Conservation (phyloP, 1,140 invertebrate species). For the Pogonomyrmex californicus region DNA sequence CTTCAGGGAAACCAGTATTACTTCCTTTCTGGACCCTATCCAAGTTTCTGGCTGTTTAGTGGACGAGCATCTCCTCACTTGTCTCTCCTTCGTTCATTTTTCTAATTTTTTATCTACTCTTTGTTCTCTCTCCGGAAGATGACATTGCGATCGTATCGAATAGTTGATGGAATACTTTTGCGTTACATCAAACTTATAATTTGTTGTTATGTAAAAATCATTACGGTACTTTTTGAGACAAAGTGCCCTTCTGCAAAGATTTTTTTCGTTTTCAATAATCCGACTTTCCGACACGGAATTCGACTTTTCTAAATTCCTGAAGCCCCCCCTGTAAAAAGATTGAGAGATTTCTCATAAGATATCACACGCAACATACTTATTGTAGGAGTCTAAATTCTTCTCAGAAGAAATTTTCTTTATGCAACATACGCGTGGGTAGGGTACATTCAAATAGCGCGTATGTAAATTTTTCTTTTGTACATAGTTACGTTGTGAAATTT, state of each 20-base stretch:
- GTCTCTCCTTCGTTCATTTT: constrained; percentile 15
- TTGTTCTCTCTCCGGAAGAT: background rate
- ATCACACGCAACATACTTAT: background rate
- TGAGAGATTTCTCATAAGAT: background rate
- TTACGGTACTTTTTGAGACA: background rate
- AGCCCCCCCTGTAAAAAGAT: background rate
- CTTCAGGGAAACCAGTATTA: constrained; percentile 78
- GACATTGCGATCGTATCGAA: background rate
- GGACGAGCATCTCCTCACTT: constrained; percentile 65
- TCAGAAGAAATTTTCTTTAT: background rate
- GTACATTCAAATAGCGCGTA: background rate
- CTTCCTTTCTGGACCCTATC: constrained; percentile 82
- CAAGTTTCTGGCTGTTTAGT: constrained; percentile 83
- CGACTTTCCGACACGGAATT: background rate
- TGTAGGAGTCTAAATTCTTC: background rate
- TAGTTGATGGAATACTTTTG: background rate
- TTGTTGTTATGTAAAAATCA: background rate
- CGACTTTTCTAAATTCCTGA: background rate
- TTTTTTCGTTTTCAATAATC: background rate
- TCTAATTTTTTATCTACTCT: background rate
- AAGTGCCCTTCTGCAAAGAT: background rate
- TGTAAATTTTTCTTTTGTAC: background rate
- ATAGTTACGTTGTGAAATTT: background rate
- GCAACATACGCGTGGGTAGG: background rate
- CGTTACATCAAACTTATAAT: background rate